These are phyloP conservation scores for Onychostoma macrolepis DNA, from an alignment of 2,113 vertebrate species.

Conservation along the genomic window DNA sequence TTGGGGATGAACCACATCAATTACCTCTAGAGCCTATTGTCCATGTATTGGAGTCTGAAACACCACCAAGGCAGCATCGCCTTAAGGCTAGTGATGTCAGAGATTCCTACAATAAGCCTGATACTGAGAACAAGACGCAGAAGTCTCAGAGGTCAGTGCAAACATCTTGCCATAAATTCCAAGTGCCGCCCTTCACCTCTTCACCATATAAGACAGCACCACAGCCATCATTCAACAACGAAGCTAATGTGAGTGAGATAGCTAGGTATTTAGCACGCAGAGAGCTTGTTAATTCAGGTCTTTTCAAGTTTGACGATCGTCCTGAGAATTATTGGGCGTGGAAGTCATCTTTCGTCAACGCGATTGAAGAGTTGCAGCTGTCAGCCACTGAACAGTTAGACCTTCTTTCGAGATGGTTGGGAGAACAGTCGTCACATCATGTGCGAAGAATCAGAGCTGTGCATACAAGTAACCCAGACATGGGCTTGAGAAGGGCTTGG, in stretches of 20 bases:
- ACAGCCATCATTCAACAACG: background rate
- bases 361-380: background rate
- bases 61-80: background rate
- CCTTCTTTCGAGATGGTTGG: background rate
- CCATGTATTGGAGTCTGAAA: background rate
- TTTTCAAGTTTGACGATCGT: constrained; percentile 1
- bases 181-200: background rate
- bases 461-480: background rate
- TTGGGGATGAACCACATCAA: background rate
- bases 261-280: background rate
- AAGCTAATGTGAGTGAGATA: background rate
- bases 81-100: background rate
- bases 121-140: background rate
- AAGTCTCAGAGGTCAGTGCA: background rate
- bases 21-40: background rate
- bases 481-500: background rate
- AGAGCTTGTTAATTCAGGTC: constrained; percentile 12
- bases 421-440: constrained; percentile 1
- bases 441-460: constrained; percentile 13
- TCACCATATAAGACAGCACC: background rate
- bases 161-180: background rate
- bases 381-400: constrained; percentile 2
- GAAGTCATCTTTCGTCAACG: constrained; percentile 8
- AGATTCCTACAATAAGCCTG: background rate
- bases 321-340: constrained; percentile 19